These are phyloP conservation scores for Cerceris rybyensis DNA, from an alignment of 2,888 invertebrate genomes.

Conservation along the genomic window DNA sequence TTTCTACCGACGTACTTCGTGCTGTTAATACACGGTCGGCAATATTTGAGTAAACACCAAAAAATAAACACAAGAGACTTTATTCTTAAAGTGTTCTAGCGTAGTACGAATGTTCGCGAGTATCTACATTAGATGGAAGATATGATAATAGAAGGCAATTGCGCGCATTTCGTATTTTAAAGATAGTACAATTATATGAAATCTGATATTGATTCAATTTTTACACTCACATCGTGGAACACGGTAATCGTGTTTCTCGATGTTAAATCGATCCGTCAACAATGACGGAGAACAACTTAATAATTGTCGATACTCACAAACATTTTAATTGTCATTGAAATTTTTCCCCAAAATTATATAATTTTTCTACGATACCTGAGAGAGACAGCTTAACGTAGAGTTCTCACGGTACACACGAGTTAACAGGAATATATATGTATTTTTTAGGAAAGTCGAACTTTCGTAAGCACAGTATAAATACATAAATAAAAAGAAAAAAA, in stretches of 20 bases:
- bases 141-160: constrained; percentile 37
- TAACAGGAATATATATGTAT: constrained; percentile 56
- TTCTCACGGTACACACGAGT: constrained; percentile 6
- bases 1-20: constrained; percentile 57
- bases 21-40: constrained; percentile 40
- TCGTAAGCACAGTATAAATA: constrained; percentile 37
- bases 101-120: constrained; percentile 23
- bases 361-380: constrained; percentile 25
- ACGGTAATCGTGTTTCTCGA: constrained; percentile 3
- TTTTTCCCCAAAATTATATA: constrained; percentile 3
- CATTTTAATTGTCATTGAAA: constrained; percentile 9
- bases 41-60: constrained; percentile 44
- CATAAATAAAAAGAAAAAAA: constrained; percentile 66
- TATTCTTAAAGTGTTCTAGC: constrained; percentile 22
- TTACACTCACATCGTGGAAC: constrained; percentile 8
- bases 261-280: neutral
- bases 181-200: neutral
- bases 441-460: constrained; percentile 63
- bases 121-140: constrained; percentile 44
- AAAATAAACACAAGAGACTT: constrained; percentile 32
- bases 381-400: neutral
- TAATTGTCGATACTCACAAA: no score
- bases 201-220: constrained; percentile 27
- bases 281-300: constrained; percentile 22
- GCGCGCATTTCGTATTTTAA: constrained; percentile 35